Evolutionary conservation across 2,797 vertebrate species (phyloP).

Genomic region (Discoglossus pictus): DNA sequence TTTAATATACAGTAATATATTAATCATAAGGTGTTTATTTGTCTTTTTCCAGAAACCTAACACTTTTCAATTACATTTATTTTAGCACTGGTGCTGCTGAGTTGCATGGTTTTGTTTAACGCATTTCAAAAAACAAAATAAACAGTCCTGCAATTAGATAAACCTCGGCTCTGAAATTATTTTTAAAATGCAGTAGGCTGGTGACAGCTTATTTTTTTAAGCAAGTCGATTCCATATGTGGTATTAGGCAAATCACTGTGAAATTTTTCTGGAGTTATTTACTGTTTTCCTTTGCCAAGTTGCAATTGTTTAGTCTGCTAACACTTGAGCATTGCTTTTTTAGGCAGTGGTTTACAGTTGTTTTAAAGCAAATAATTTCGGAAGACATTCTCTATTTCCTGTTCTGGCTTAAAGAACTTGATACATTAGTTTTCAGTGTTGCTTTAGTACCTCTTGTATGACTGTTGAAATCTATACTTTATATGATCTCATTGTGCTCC

Average conservation of each 20-base stretch:
- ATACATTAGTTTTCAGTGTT: slow-evolving; percentile 91
- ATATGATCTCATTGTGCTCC: slow-evolving; percentile 92
- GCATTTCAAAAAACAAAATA: slow-evolving; percentile 61
- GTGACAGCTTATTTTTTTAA: slow-evolving; percentile 77
- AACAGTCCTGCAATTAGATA: slow-evolving; percentile 59
- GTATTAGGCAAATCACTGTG: slow-evolving; percentile 66
- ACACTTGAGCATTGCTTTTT: slow-evolving; percentile 82
- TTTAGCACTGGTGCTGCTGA: slow-evolving; percentile 50
- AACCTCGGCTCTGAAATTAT: slow-evolving; percentile 61
- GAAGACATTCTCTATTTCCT: slow-evolving; percentile 78
- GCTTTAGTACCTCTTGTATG: slow-evolving; percentile 86
- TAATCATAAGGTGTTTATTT: background rate
- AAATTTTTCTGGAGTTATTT: slow-evolving; percentile 84
- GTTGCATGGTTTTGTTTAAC: slow-evolving; percentile 46
- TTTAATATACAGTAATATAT: background rate
- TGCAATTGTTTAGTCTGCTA: slow-evolving; percentile 94
- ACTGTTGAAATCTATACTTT: slow-evolving; percentile 97
- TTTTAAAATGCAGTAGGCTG: slow-evolving; percentile 60
- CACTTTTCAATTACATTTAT: slow-evolving; percentile 46
- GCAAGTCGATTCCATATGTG: slow-evolving; percentile 80
- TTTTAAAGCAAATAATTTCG: slow-evolving; percentile 89
- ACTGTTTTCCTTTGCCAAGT: slow-evolving; percentile 82
- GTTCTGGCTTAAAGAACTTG: slow-evolving; percentile 83
- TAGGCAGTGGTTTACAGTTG: slow-evolving; percentile 85
- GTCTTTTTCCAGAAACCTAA: background rate